Base-by-base conservation (phyloP, 2,888 invertebrate species). In the Lasioglossum marginatum region DNA sequence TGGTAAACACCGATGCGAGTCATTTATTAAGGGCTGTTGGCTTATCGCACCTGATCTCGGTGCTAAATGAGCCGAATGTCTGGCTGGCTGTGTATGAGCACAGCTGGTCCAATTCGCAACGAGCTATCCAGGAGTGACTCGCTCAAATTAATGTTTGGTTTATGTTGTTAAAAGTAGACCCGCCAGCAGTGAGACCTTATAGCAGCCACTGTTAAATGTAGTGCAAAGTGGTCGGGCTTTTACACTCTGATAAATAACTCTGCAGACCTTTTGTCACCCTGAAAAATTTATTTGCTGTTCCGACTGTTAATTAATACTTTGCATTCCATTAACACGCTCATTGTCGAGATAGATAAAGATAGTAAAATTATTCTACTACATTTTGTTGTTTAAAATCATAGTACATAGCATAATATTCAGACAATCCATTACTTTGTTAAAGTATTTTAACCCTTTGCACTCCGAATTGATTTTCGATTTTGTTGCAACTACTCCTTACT, bases 11-110 rank as follows among this genome's bases (percentile, higher is more conserved):
- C 85, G 72, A 85, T 79, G 73, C 81, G 45, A 80, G 83, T 77
- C 86, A 88, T 91, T 91, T 91, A 87, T 91, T 91, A 91, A 82
- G 37, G 68, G 71, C 73, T 76, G 84, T 75, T 85, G 85, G 88
- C 81, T 89, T 86, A 87, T 91, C 85, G 90, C 90, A 91, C 91
- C 90, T 91, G 90, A 91, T 91, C 90, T 88, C 90, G 71, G 43
- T 74, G 86, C 71, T 87, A 89, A 91, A 91, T 82, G 85, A 88
- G 88, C 80, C 77, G 82, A 84, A 78, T 83, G 71, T 84, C 85
- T 82, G 87, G 83, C 81, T 73, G 79, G 68, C 68, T 68, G 75
- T 80, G 71, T 76, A 77, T 43, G 77, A 80, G 79, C 87, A 79
- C 90, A 91, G 88, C 87, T 91, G 91, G 70, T 77, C 79, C 86